These are phyloP conservation scores for Thera britannica DNA, from an alignment of 2,888 invertebrate genomes.

Conservation along the genomic window DNA sequence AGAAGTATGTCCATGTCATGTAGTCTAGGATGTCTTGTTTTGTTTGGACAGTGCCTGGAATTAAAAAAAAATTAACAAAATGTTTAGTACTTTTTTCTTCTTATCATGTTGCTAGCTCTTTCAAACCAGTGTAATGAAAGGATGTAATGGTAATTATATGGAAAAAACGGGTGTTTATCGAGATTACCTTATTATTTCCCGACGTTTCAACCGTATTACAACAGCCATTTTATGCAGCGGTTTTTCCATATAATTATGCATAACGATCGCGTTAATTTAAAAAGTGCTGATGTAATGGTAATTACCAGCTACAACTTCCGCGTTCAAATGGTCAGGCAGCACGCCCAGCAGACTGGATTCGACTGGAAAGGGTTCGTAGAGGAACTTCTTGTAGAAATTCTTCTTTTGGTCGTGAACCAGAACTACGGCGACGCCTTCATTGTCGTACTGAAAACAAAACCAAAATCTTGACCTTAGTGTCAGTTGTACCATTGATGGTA, in stretches of 20 bases:
- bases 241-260: no score
- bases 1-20: constrained; percentile 99
- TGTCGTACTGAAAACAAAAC: constrained; percentile 90
- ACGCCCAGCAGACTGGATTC: constrained; percentile 97
- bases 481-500: no score
- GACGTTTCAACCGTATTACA: no score
- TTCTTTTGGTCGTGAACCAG: constrained; percentile 98
- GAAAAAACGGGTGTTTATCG: no score
- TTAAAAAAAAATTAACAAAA: not conserved
- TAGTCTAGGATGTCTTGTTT: constrained; percentile 98
- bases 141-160: no score
- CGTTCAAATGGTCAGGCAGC: constrained; percentile 98
- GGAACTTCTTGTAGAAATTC: constrained; percentile 99
- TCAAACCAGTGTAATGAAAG: no score
- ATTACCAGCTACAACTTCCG: constrained; percentile 94
- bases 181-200: no score
- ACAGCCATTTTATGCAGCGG: no score
- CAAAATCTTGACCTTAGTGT: no score
- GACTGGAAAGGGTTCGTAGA: constrained; percentile 99
- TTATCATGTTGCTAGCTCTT: no score
- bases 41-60: constrained; percentile 93
- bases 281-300: no score
- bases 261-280: no score
- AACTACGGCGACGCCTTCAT: constrained; percentile 94
- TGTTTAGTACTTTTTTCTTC: not conserved